Percentiles rank a stretch among this genome's conserved stretches.
These are phyloP conservation scores for Morphnarchus princeps DNA, from an alignment of 2,113 vertebrate genomes.

Conservation along the genomic window DNA sequence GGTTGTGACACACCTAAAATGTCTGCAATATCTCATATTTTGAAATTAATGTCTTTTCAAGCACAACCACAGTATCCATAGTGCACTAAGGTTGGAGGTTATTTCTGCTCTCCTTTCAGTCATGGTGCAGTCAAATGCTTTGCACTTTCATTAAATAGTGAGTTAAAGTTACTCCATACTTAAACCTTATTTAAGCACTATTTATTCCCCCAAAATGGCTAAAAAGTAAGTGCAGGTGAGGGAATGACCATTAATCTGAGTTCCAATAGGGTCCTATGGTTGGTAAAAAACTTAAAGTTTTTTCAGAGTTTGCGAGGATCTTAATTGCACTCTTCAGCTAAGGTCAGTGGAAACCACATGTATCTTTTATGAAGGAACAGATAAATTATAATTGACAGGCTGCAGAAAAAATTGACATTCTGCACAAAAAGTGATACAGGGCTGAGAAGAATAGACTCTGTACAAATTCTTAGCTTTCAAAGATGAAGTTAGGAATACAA, in stretches of 20 bases:
- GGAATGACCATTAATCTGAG: background rate
- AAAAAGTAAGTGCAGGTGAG: background rate
- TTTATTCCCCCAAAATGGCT: background rate
- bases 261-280: background rate
- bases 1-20: background rate
- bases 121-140: background rate
- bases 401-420: background rate
- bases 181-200: background rate
- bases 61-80: background rate
- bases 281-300: background rate
- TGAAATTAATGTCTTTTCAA: background rate
- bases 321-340: background rate
- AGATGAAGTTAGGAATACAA: background rate
- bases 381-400: background rate
- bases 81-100: background rate
- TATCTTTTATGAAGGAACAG: conserved; percentile 7
- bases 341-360: background rate
- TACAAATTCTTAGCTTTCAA: background rate
- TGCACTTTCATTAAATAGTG: background rate
- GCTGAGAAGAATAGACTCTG: background rate
- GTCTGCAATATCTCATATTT: background rate
- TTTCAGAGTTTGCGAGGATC: background rate
- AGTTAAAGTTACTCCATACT: background rate
- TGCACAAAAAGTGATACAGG: background rate
- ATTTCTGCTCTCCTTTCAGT: background rate